These are phyloP conservation scores for Pygoscelis adeliae DNA, from an alignment of 2,113 vertebrate species.

Conservation along the genomic window DNA sequence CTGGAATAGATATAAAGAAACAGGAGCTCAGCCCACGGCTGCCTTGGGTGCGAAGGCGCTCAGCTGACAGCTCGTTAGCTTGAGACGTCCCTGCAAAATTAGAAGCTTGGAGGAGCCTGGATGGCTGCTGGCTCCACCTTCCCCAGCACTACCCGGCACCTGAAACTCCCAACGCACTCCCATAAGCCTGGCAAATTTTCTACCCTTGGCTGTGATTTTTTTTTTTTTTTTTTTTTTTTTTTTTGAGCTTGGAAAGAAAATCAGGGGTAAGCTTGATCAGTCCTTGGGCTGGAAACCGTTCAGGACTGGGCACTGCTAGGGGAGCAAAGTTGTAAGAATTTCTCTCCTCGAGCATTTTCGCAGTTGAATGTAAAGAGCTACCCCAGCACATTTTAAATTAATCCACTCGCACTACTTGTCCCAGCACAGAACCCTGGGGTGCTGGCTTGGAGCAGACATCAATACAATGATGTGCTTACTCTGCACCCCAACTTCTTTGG, in stretches of 20 bases:
- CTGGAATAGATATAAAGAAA: conserved; percentile 55
- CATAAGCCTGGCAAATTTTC: not conserved
- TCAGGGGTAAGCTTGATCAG: not conserved
- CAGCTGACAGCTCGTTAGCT: conserved; percentile 55
- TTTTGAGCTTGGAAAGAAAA: not conserved
- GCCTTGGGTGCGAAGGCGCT: conserved; percentile 53
- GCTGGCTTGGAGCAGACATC: not conserved
- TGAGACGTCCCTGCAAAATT: conserved; percentile 7
- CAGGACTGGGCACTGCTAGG: not conserved
- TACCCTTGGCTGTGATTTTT: not conserved
- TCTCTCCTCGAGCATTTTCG: not conserved
- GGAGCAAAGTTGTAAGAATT: not conserved
- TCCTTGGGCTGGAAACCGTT: not conserved
- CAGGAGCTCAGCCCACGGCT: conserved; percentile 51
- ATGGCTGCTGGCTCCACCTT: not conserved
- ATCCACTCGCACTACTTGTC: rapidly evolving
- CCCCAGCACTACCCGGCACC: not conserved
- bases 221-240: not conserved
- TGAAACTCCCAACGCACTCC: not conserved
- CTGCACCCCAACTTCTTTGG: not conserved
- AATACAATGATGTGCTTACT: not conserved
- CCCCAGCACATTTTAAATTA: not conserved
- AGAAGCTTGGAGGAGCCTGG: conserved; percentile 8
- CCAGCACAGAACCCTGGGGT: not conserved
- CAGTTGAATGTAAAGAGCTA: not conserved